A percentile compares a stretch with the other conserved stretches of the same genome.
Evolutionary conservation across 2,888 invertebrate species (phyloP).

Genomic region (Pandemis heparana): DNA sequence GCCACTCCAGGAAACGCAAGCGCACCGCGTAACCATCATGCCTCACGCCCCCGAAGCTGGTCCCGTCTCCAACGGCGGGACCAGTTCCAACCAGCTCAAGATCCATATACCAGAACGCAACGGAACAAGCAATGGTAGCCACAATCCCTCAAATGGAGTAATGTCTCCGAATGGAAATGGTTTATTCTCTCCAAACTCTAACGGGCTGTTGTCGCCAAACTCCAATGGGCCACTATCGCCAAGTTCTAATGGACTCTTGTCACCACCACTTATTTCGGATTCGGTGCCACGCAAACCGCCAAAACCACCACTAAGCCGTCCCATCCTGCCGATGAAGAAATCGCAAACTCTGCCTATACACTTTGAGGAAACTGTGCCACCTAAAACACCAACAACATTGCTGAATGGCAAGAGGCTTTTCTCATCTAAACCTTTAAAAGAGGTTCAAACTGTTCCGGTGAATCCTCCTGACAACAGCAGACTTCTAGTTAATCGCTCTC

Average conservation of each 20-base stretch:
- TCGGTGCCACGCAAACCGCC: conserved; percentile 79
- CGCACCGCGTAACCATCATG: conserved; percentile 68
- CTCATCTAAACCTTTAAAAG: conserved; percentile 77
- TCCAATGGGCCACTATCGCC: conserved; percentile 75
- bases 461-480: conserved; percentile 63
- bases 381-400: conserved; percentile 62
- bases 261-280: conserved; percentile 66
- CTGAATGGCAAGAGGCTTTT: conserved; percentile 73
- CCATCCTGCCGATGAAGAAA: conserved; percentile 77
- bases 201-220: conserved; percentile 62
- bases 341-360: conserved; percentile 79
- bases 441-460: conserved; percentile 72
- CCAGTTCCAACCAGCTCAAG: conserved; percentile 60
- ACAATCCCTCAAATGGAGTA: conserved; percentile 46
- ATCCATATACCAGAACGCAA: conserved; percentile 73
- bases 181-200: conserved; percentile 62
- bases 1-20: conserved; percentile 75
- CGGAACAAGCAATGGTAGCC: conserved; percentile 49
- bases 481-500: conserved; percentile 66
- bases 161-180: conserved; percentile 51
- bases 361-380: conserved; percentile 70
- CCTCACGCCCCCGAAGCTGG: conserved; percentile 65
- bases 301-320: conserved; percentile 69
- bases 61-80: conserved; percentile 55
- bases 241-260: conserved; percentile 43